These are phyloP conservation scores for Pseudonaja textilis DNA, from an alignment of 2,113 vertebrate species.

Conservation along the genomic window DNA sequence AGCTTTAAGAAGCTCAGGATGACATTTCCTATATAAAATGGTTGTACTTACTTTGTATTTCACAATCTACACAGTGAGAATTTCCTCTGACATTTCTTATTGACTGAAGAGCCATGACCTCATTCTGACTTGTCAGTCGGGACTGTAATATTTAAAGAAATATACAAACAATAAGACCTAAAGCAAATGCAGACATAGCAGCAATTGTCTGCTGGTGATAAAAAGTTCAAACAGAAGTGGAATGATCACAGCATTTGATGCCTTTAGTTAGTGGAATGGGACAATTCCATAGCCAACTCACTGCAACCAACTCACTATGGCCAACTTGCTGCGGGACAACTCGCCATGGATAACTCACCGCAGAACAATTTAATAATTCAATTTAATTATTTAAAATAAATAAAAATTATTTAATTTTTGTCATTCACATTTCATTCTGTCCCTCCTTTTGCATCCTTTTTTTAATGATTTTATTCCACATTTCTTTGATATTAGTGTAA, in stretches of 20 bases:
- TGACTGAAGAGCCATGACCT: conserved; percentile 93
- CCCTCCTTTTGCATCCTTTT: too few species aligned
- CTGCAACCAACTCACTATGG: too few species aligned
- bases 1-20: background rate
- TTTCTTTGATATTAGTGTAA: too few species aligned
- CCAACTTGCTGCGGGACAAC: too few species aligned
- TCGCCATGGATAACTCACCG: too few species aligned
- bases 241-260: accelerated
- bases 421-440: too few species aligned
- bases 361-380: too few species aligned
- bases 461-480: too few species aligned
- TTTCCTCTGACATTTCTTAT: conserved; percentile 89
- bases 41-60: conserved; percentile 83
- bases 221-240: accelerated
- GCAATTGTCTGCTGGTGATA: accelerated
- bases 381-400: too few species aligned
- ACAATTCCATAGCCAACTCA: too few species aligned
- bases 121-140: conserved; percentile 91
- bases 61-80: conserved; percentile 91
- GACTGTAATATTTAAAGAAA: conserved; percentile 71
- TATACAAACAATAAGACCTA: background rate
- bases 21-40: background rate
- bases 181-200: background rate
- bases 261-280: background rate
- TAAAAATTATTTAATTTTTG: too few species aligned